Evolutionary conservation across 2,797 vertebrate species (phyloP).

Genomic region (Eulemur coronatus): DNA sequence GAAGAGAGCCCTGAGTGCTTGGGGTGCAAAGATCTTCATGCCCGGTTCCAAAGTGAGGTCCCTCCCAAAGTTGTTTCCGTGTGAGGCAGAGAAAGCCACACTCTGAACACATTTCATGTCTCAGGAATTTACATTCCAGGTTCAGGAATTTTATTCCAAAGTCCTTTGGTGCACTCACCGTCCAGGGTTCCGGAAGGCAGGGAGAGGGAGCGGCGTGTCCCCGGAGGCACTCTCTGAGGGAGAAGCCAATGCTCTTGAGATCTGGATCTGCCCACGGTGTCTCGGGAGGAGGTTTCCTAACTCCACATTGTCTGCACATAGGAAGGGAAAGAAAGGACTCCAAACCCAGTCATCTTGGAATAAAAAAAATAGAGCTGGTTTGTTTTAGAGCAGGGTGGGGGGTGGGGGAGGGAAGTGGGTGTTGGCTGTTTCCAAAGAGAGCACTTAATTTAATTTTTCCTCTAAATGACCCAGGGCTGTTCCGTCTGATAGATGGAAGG

Average conservation of each 20-base stretch:
- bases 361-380: slow-evolving; percentile 61
- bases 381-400: slow-evolving; percentile 53
- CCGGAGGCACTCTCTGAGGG: not conserved
- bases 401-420: slow-evolving; percentile 42
- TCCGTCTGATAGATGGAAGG: slow-evolving; percentile 66
- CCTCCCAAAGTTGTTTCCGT: slow-evolving; percentile 63
- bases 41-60: slow-evolving; percentile 31
- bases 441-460: slow-evolving; percentile 69
- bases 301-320: not conserved
- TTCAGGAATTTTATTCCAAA: slow-evolving; percentile 79
- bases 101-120: slow-evolving; percentile 78
- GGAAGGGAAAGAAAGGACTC: slow-evolving; percentile 47
- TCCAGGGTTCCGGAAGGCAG: slow-evolving; percentile 30
- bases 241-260: not conserved
- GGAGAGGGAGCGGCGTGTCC: slow-evolving; percentile 37
- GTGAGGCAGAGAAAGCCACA: slow-evolving; percentile 57
- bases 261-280: not conserved
- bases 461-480: slow-evolving; percentile 66
- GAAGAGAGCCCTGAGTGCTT: not conserved
- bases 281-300: not conserved
- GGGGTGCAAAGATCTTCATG: not conserved
- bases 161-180: slow-evolving; percentile 70
- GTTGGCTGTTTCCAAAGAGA: slow-evolving; percentile 72
- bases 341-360: slow-evolving; percentile 44
- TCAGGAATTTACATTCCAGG: slow-evolving; percentile 83